Percentiles rank a stretch among this genome's conserved stretches.
phyloP scores from a whole-genome alignment of 2,888 invertebrate species.

The Fabriciana adippe region DNA sequence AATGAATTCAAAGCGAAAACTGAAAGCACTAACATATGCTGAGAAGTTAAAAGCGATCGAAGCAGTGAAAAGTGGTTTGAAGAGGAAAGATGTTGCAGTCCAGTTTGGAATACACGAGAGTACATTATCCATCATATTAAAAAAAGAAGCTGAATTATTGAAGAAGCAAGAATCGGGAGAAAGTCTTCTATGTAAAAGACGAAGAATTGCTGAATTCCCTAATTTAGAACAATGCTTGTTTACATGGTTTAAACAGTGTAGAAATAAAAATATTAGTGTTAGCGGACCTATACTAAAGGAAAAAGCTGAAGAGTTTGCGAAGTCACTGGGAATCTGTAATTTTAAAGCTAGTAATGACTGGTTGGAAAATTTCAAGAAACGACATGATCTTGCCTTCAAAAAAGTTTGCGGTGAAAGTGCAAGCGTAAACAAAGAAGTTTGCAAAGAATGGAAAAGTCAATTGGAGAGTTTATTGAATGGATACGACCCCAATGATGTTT shows the following conservation, averaged over 20 bases:
- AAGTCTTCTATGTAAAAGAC: slow-evolving; percentile 18
- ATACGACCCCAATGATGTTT: too few relatives aligned
- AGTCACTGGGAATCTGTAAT: not conserved
- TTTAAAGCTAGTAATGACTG: not conserved
- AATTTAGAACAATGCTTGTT: slow-evolving; percentile 14
- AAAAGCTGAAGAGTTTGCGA: not conserved
- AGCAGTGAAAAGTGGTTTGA: slow-evolving; percentile 8
- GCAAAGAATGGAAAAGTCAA: too few relatives aligned
- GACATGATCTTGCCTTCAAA: too few relatives aligned
- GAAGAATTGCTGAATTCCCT: slow-evolving; percentile 8
- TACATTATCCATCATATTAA: not conserved
- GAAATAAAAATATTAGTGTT: slow-evolving; percentile 8
- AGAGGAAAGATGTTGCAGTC: slow-evolving; percentile 7
- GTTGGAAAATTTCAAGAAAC: too few relatives aligned
- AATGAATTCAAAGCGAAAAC: slow-evolving; percentile 2
- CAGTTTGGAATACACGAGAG: slow-evolving; percentile 15
- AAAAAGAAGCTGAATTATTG: slow-evolving; percentile 16
- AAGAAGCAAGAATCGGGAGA: slow-evolving; percentile 4
- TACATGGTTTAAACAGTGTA: slow-evolving; percentile 12
- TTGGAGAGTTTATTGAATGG: too few relatives aligned
- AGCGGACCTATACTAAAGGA: not conserved
- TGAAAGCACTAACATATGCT: slow-evolving; percentile 5
- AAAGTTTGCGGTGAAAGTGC: too few relatives aligned
- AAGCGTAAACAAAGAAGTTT: too few relatives aligned
- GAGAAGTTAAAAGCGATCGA: slow-evolving; percentile 1